Base-by-base conservation (phyloP, 2,113 vertebrate genomes). In the Alethe diademata region DNA sequence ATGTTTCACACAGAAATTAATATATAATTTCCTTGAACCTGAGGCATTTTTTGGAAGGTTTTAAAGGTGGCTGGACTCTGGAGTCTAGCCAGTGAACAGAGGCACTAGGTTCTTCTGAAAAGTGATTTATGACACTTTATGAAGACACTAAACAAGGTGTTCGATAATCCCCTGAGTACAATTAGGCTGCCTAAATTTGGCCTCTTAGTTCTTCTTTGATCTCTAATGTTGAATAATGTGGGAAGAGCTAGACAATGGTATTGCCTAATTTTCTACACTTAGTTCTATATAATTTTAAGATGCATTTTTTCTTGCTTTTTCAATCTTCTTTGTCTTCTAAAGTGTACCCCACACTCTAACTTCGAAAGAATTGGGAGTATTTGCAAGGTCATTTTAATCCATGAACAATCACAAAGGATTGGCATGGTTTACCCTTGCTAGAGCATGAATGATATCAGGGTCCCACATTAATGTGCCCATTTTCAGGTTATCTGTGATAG, bases 101-200 rank as follows among this genome's bases (percentile, higher is more conserved):
- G 54, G 85, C 88, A 78, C n/a, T 83, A 86, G 50, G 53, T 73
- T 90, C 35, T 90, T 93, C 64, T 90, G 71, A 69, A 78, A 88
- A 86, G 29, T 69, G 58, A 54, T 83, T 73, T 80, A 31, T 61
- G 67, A 65, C 73, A 53, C 31, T 82, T 76, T 45, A 58, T 70
- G 51, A 90, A 89, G 65, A 93, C 72, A 80, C 67, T 94, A 92
- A 90, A 57, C 12, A 43, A 47, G 19, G n/a, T 83, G 33, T 76
- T 86, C 5, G 5, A 3, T 84, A 18, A 70, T 75, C 29, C 70
- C 35, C 11, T n/a, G 8, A 61, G 31, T n/a, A 82, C 57, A 85
- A 57, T 57, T 57, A 92, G 31, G 78, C 56, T 84, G 62, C 74
- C 40, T 90, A 45, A 78, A 64, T 72, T 90, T 79, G 53, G 31